Evolutionary conservation across 2,888 invertebrate species (phyloP).

Genomic region (Biston betularia): DNA sequence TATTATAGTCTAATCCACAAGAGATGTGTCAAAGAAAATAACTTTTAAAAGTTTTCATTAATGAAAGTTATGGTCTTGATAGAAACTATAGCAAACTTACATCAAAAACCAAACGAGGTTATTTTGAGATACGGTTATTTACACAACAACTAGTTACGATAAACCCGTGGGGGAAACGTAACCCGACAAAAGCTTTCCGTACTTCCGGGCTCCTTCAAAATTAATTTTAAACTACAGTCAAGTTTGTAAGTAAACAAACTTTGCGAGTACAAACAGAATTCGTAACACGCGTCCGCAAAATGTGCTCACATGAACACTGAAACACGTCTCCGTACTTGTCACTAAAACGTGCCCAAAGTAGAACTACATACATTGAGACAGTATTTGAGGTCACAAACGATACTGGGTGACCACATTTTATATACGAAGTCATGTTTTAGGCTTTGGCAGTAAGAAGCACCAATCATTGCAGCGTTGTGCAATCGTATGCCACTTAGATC

Average conservation of each 20-base stretch:
- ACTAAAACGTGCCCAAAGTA: constrained; percentile 36
- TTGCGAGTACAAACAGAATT: constrained; percentile 39
- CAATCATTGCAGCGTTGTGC: too few relatives aligned
- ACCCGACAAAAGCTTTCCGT: constrained; percentile 33
- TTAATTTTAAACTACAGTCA: constrained; percentile 40
- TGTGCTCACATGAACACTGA: constrained; percentile 42
- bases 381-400: constrained; percentile 7
- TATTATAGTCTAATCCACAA: background rate
- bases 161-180: constrained; percentile 22
- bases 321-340: constrained; percentile 42
- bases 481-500: too few relatives aligned
- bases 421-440: too few relatives aligned
- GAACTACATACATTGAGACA: constrained; percentile 11
- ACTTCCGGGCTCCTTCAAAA: constrained; percentile 34
- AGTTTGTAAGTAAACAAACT: constrained; percentile 40
- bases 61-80: background rate
- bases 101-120: constrained; percentile 13
- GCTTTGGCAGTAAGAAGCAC: too few relatives aligned
- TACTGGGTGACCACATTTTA: too few relatives aligned
- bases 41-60: too few relatives aligned
- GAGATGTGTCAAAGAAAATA: background rate
- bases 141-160: constrained; percentile 18
- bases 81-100: background rate
- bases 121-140: constrained; percentile 14
- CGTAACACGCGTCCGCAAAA: constrained; percentile 43